Conservation (phyloP, 2,113 vertebrate genomes). For the Patagioenas fasciata region DNA sequence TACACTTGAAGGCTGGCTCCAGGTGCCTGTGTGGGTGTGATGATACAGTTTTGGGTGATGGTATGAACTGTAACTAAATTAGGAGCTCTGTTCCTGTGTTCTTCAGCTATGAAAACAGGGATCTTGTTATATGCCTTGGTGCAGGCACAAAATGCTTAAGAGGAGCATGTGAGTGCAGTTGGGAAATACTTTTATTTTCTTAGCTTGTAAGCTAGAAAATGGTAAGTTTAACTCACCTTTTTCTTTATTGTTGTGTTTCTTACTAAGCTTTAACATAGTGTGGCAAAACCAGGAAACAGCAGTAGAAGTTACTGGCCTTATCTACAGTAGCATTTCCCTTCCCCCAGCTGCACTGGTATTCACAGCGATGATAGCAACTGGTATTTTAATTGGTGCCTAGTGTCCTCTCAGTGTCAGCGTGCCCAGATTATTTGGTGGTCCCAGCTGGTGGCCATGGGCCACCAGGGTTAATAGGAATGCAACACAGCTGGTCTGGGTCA, state of each 20-base stretch:
- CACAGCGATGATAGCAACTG: not conserved
- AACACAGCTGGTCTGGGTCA: not conserved
- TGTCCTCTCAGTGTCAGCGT: not conserved
- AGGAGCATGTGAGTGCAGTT: not conserved
- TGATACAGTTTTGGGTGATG: not conserved
- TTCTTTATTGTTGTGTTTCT: not conserved
- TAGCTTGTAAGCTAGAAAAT: not conserved
- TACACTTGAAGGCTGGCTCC: not conserved
- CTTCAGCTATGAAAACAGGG: conserved; percentile 35
- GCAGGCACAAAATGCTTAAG: not conserved
- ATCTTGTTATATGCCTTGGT: not conserved
- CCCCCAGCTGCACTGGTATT: not conserved
- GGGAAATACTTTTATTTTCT: not conserved
- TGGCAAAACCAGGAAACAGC: not conserved
- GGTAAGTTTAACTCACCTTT: not conserved
- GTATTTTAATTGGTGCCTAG: not conserved
- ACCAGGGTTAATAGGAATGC: not conserved
- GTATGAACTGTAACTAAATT: not conserved
- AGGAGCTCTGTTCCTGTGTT: conserved; percentile 20
- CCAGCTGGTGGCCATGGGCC: not conserved
- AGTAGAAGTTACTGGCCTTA: not conserved
- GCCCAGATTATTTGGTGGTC: not conserved
- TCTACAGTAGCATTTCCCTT: not conserved
- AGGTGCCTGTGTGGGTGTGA: conserved; percentile 19
- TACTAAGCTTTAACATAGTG: not conserved